A percentile compares a stretch with the other conserved stretches of the same genome.
Conservation (phyloP, 2,888 invertebrate species). For the Disparrhopalites patrizii region DNA sequence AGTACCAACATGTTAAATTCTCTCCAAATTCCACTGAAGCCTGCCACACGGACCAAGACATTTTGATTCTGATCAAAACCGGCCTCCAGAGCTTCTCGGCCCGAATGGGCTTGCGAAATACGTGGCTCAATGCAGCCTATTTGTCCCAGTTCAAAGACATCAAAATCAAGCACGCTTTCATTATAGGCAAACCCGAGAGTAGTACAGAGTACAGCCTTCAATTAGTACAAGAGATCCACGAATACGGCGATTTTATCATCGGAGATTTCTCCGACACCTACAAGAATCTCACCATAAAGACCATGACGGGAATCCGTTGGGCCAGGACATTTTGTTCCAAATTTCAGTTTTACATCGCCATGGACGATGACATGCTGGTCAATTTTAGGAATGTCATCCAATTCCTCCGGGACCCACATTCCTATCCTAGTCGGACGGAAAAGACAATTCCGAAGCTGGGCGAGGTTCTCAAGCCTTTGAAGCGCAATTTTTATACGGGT, state of each 20-base stretch:
- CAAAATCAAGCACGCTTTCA: background rate
- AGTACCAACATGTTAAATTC: too few species aligned
- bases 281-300: background rate
- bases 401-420: background rate
- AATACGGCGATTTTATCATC: background rate
- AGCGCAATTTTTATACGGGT: too few species aligned
- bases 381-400: background rate
- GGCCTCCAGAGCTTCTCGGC: too few species aligned
- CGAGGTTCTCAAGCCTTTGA: too few species aligned
- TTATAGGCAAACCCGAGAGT: background rate
- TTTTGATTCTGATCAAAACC: too few species aligned
- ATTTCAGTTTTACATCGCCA: background rate
- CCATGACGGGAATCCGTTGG: conserved; percentile 1
- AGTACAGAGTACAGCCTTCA: too few species aligned
- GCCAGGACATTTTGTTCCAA: background rate
- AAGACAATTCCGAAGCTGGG: too few species aligned
- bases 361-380: background rate
- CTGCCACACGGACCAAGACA: too few species aligned
- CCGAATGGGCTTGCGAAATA: too few species aligned
- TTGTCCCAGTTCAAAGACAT: background rate
- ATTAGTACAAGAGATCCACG: background rate
- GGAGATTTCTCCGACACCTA: background rate
- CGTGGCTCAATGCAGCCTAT: background rate
- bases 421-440: background rate
- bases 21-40: too few species aligned